Base-by-base conservation (phyloP, 2,113 vertebrate genomes). In the Eulacestoma nigropectus region DNA sequence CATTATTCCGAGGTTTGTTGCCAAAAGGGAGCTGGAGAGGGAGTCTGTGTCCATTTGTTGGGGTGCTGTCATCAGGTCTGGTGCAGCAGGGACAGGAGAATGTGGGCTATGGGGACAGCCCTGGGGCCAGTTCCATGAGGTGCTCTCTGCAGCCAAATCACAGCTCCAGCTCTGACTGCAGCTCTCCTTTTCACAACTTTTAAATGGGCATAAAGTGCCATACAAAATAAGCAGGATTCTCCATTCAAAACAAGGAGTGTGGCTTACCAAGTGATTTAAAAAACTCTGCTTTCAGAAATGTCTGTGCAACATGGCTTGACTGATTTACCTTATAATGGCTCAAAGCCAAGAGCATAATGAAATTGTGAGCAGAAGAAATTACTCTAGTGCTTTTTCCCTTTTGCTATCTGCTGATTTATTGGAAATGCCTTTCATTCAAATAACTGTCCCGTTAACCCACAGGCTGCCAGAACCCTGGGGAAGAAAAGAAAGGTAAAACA, bases 291-390 rank as follows among this genome's bases (percentile, higher is more conserved):
- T 95, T 97, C 87, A 84, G 93, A 90, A 84, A 56, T 60, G 60
- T 56, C 91, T 90, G 44, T 89, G 83, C 64, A 75, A 95, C 96
- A 90, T 52, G 91, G 89, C 94, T 92, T 90, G 88, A 85, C 80
- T 96, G 94, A 97, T 97, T 95, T 96, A 95, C 95, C 86, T 95
- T 89, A 74, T 44, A 81, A 89, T 78, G 95, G 91, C 93, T 95
- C 47, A 90, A 93, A 95, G 95, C 94, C 96, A 97, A 78, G 60
- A 91, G 82, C 41, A 19, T 95, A 95, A 97, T 95, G 95, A 95
- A 95, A 94, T 94, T 92, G 90, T 97, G 94, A 88, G 86, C 67
- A 90, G 90, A 90, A 96, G 84, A 96, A 95, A 97, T 93, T 84
- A 94, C 73, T 93, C 80, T 14, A 81, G 68, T 95, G 73, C 94